Evolutionary conservation across 92 coral and sea anemone species (phyloP), one percentile per base, ranked within the genome.

Genomic region (Palythoa heliodiscus): DNA sequence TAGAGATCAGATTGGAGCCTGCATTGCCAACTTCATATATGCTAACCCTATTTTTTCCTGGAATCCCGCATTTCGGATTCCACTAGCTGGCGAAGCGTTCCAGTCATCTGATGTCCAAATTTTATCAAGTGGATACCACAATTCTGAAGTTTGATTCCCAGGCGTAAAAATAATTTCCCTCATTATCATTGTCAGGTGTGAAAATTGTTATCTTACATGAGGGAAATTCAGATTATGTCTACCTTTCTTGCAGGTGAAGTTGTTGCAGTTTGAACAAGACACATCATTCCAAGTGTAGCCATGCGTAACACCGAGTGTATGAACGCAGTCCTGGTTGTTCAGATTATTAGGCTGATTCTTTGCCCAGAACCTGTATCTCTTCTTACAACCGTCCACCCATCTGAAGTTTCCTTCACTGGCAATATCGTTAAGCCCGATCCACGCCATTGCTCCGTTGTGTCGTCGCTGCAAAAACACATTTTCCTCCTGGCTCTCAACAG

Each of bases 371-470:
- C 92, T 82, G 43, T 87, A 90, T 48, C 19, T 85, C 57, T 37
- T 7, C 39, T 60, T 89, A 52, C 90, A 90, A 1, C 90, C 92
- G 58, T 82, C 92, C 63, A 87, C 89, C 93, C 93, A 90, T 38
- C 69, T 47, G 82, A 87, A 91, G 43, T 79, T 47, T 23, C 93
- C 91, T 58, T 91, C 93, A 37, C 90, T 91, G 14, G 93, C 93
- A 19, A 91, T 91, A 64, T 90, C 93, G 86, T 91, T 91, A 83
- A 91, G 89, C 53, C 93, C 93, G 37, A 90, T 88, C 93, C 93
- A 90, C 13, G 93, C 91, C 63, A 50, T 91, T 14, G 86, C 91
- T 23, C 93, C 93, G 43, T 91, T 91, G 76, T 91, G 93, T n/a
- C 87, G 87, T 70, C 89, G 93, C 70, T 91, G 93, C 9, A 91